A percentile compares a stretch with the other conserved stretches of the same genome.
These are phyloP conservation scores for Phania funesta DNA, from an alignment of 2,888 invertebrate species.

Conservation along the genomic window DNA sequence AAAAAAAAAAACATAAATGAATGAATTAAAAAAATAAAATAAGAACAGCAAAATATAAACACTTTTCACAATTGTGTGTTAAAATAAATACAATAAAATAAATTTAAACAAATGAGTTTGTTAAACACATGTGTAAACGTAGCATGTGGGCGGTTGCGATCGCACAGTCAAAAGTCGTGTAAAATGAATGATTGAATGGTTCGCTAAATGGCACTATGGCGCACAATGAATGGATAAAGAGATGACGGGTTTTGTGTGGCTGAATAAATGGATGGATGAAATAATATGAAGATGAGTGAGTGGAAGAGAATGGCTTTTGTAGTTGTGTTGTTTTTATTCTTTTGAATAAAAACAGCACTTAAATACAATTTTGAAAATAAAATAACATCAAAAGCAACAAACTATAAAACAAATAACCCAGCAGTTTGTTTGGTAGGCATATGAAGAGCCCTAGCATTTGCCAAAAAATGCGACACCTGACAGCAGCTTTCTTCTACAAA, in stretches of 20 bases:
- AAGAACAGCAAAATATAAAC: constrained; percentile 37
- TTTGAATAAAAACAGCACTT: constrained; percentile 72
- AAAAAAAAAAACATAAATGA: not conserved
- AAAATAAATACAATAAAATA: constrained; percentile 65
- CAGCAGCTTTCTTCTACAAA: too few species aligned
- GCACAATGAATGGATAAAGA: constrained; percentile 43
- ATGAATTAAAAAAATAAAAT: constrained; percentile 39
- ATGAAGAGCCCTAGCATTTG: not conserved
- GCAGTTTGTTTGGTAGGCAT: not conserved
- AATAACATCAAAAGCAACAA: constrained; percentile 45
- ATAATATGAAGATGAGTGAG: constrained; percentile 25
- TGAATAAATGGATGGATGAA: constrained; percentile 17
- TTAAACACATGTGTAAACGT: constrained; percentile 64
- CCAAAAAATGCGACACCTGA: too few species aligned
- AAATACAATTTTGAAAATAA: constrained; percentile 72
- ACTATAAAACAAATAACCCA: constrained; percentile 31
- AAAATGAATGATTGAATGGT: constrained; percentile 57
- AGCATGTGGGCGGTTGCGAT: constrained; percentile 58
- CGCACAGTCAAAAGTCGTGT: constrained; percentile 41
- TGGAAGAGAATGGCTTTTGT: constrained; percentile 5
- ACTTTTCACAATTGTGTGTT: constrained; percentile 63
- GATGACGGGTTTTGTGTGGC: constrained; percentile 12
- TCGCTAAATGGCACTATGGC: constrained; percentile 38
- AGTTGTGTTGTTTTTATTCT: constrained; percentile 31
- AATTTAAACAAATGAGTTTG: constrained; percentile 67